Base-by-base conservation (phyloP, 2,113 vertebrate species). In the Macaca nemestrina region DNA sequence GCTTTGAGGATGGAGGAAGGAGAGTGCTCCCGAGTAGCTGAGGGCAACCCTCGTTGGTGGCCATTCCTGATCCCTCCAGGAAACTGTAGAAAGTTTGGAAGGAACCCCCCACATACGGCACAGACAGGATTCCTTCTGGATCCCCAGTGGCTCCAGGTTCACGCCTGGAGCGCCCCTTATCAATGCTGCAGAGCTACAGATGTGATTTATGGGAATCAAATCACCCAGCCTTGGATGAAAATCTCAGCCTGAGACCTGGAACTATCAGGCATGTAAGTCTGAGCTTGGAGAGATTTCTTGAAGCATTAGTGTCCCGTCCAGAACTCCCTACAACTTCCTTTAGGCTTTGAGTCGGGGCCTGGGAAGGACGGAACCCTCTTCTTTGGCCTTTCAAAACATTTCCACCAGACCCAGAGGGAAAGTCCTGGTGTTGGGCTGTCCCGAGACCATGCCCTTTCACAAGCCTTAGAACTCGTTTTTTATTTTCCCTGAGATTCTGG, bases 91-190 rank as follows among this genome's bases (percentile, higher is more conserved):
- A 45, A 35, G 45, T 27, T 16, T 22, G 12, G 88, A 61, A 73
- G 67, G 83, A 35, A 11, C 59, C 38, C 13, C 40, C 30, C 27
- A 25, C 35, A 17, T 14, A 8, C 0, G 20, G 27, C 0, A 1
- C 30, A 57, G 73, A 32, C 25, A 90, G 70, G 22, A 55, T 70
- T 80, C 85, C 76, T 70, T 5, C 6, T 1, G 10, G 17, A 11
- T 57, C 18, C 64, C 32, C 16, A 0, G 55, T 3, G 59, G 43
- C 91, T 75, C 50, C 1, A 9, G 11, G n/a, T 38, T 48, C n/a
- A 43, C 0, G 1, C 48, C 57, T 20, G 30, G 40, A 22, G 22
- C 0, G 3, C 9, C 61, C 27, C 55, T 43, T 22, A 22, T 88
- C 13, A 81, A 13, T 8, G 3, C 59, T 5, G 4, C 1, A 0